Conservation (phyloP, 2,888 invertebrate genomes). For the Pycnomerus fuliginosus region DNA sequence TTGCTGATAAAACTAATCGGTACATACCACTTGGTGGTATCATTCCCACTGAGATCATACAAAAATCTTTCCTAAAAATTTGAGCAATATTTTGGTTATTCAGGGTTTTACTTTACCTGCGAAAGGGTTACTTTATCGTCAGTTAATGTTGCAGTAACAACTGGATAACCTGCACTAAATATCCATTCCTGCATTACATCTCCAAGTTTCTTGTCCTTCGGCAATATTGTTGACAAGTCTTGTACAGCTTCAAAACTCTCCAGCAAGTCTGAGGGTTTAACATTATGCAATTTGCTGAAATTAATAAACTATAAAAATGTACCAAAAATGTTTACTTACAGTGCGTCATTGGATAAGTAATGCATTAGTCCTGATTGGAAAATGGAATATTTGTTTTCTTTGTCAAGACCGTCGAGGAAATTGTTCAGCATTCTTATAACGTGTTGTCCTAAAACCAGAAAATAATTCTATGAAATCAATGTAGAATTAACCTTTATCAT, state of each 20-base stretch:
- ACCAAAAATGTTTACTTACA: background rate
- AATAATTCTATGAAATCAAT: no score
- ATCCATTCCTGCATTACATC: background rate
- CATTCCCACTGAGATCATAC: background rate
- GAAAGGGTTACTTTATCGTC: background rate
- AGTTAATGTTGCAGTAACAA: background rate
- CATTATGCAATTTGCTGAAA: background rate
- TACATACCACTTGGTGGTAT: background rate
- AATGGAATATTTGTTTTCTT: background rate
- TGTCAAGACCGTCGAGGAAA: no score
- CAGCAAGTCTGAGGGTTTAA: background rate
- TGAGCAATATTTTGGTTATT: background rate
- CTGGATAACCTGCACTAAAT: background rate
- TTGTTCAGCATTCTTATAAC: background rate
- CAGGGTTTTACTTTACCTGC: background rate
- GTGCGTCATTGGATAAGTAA: no score
- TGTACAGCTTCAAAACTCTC: background rate
- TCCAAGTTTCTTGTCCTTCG: background rate
- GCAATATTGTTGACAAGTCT: no score
- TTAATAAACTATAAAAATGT: background rate
- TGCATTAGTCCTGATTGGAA: no score
- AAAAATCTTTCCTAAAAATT: background rate
- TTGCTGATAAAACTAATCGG: background rate
- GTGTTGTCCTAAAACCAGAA: no score
- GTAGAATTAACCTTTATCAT: slow-evolving; percentile 30